Evolutionary conservation across 64 coral and sea anemone species (phyloP), one percentile per base, ranked within the genome.

Genomic region (Acropora tenuis): DNA sequence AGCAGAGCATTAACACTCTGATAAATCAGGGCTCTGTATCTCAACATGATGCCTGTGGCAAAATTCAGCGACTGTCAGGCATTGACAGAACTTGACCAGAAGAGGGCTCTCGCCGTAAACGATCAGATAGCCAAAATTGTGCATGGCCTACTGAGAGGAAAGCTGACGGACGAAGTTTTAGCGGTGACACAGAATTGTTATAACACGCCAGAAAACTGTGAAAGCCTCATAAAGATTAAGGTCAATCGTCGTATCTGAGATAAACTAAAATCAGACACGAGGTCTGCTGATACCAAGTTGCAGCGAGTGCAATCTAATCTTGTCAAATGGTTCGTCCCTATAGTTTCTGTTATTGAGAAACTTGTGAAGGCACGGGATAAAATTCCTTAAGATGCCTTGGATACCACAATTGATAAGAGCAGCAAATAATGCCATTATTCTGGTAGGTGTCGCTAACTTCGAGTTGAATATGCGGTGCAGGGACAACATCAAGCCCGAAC

Each of bases 11-110:
- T 40, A 74, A 74, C n/a, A 40, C n/a, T 74, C 71, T 74, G 71
- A 41, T 74, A 74, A 74, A 40, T 50, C 78, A 50, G 52, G 15
- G 78, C 47, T 49, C 52, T 18, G 52, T 0, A 44, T 58, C 78
- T 10, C 47, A 48, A 9, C 71, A 61, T 1, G 75, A 46, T 72
- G 47, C 41, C 40, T 16, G 48, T 2, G 44, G 8, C 7, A 11
- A 79, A 79, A 79, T 60, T 2, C 48, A 78, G 3, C 18, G 43
- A n/a, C 61, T 79, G 50, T 63, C 88, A 89, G 53, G 88, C 63
- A 89, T 89, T 79, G 59, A 75, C 20, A 89, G 78, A 89, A 63
- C 55, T 89, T 16, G 68, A 55, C 10, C 87, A 88, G 59, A 88
- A 88, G 87, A 77, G 78, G 73, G 87, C 40, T 69, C 59, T 75